Conservation (phyloP, 1,140 invertebrate species). For the Drosophila subobscura region DNA sequence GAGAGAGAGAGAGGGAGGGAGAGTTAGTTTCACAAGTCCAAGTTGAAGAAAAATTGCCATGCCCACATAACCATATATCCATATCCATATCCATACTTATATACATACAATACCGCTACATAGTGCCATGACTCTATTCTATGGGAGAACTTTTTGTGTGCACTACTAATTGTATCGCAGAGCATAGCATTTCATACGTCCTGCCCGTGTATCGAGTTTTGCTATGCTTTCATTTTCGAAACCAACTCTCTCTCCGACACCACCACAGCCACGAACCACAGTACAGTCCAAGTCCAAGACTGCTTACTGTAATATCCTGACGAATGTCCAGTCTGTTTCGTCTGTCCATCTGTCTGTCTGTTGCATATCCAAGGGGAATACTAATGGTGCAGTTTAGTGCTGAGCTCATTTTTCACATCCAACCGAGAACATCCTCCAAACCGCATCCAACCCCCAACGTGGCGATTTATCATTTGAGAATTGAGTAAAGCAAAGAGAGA, state of each 20-base stretch:
- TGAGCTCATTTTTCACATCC: too few relatives aligned
- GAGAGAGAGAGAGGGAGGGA: neutral
- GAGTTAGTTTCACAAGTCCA: slow-evolving; percentile 28
- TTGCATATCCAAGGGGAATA: too few relatives aligned
- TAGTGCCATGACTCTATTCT: slow-evolving; percentile 53
- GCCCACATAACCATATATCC: slow-evolving; percentile 29
- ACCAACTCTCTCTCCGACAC: neutral
- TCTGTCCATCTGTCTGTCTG: too few relatives aligned
- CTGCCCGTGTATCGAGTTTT: slow-evolving; percentile 55
- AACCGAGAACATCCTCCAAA: too few relatives aligned
- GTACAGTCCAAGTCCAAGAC: too few relatives aligned
- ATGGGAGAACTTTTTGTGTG: slow-evolving; percentile 59
- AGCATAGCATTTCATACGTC: slow-evolving; percentile 48
- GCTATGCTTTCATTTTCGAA: slow-evolving; percentile 57
- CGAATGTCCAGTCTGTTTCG: too few relatives aligned
- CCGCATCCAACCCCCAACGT: too few relatives aligned
- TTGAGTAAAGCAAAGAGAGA: too few relatives aligned
- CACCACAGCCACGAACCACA: too few relatives aligned
- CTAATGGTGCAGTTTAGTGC: too few relatives aligned
- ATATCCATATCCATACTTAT: slow-evolving; percentile 31
- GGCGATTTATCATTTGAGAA: too few relatives aligned
- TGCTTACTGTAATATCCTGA: too few relatives aligned
- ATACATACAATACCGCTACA: slow-evolving; percentile 53
- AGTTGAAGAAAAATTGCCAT: slow-evolving; percentile 12
- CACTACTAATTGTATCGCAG: slow-evolving; percentile 58